Evolutionary conservation across 2,888 invertebrate species (phyloP).

Genomic region (Chaetoderma sp.): DNA sequence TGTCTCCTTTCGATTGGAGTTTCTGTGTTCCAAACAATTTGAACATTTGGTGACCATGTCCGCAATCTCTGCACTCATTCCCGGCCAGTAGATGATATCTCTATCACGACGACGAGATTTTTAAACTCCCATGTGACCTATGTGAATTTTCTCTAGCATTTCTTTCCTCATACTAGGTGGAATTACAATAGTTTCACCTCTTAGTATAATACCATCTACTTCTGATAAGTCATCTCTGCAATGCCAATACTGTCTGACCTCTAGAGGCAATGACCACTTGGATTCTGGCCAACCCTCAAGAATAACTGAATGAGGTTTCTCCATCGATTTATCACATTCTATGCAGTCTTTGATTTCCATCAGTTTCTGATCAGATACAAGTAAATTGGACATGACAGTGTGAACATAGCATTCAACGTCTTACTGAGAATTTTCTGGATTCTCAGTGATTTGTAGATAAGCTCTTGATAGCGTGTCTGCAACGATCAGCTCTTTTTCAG

Average conservation of each 20-base stretch:
- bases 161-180: constrained; percentile 26
- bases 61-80: constrained; percentile 28
- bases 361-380: constrained; percentile 12
- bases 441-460: no score
- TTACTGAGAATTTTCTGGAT: background rate
- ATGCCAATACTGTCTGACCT: constrained; percentile 23
- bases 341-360: background rate
- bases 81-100: constrained; percentile 37
- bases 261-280: constrained; percentile 4
- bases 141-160: constrained; percentile 32
- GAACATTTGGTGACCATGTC: constrained; percentile 25
- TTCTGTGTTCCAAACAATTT: constrained; percentile 19
- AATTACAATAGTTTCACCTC: constrained; percentile 28
- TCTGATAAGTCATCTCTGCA: constrained; percentile 24
- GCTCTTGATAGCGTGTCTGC: background rate
- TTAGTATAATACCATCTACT: constrained; percentile 18
- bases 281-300: constrained; percentile 28
- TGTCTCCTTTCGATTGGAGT: constrained; percentile 35
- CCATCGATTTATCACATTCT: constrained; percentile 13
- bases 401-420: constrained; percentile 14
- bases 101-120: constrained; percentile 27
- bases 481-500: background rate
- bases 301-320: constrained; percentile 12
- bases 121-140: constrained; percentile 35
- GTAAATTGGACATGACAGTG: background rate